Evolutionary conservation across 2,113 vertebrate species (phyloP), one percentile per base, ranked within the genome.

Genomic region (Scomber japonicus): DNA sequence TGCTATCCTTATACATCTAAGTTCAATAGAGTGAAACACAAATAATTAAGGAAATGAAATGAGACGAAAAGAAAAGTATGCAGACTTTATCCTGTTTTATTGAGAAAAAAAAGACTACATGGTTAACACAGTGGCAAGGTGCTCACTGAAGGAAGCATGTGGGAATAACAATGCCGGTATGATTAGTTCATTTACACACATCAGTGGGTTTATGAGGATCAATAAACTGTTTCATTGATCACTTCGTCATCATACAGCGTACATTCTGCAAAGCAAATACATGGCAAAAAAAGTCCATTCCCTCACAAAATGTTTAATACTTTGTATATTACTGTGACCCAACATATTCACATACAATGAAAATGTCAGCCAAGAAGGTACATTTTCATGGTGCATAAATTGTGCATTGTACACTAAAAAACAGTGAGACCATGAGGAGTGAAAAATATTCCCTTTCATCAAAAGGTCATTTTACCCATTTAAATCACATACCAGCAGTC

Each of bases 41-140:
- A 27, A 27, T 9, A 40, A 40, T 40, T 8, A 40, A 40, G 35
- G 9, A 40, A 46, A 19, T 11, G 15, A 14, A 44, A 50, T 7
- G 4, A 65, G 27, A 19, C 2, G 11, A 16, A 46, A 79, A 62
- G 35, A 40, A 40, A 40, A 48, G 10, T 2, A 55, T 31, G 21
- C 48, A 19, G 14, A 64, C 11, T 69, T 76, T 44, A 68, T 44
- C 17, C 48, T 73, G 57, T 88, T 93, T 92, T 89, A 92, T 89
- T 92, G 75, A 71, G 68, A 83, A 83, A 88, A 75, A 72, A 63
- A 80, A 60, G 76, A 78, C 66, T 83, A 83, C 71, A 85, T 49
- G 30, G 70, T 80, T 57, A 88, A 84, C 84, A 90, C 87, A 90
- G 82, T 86, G 74, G 53, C 67, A 88, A 80, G 81, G 48, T 82